phyloP scores from a whole-genome alignment of 2,797 vertebrate species.

The Darevskia mixta region DNA sequence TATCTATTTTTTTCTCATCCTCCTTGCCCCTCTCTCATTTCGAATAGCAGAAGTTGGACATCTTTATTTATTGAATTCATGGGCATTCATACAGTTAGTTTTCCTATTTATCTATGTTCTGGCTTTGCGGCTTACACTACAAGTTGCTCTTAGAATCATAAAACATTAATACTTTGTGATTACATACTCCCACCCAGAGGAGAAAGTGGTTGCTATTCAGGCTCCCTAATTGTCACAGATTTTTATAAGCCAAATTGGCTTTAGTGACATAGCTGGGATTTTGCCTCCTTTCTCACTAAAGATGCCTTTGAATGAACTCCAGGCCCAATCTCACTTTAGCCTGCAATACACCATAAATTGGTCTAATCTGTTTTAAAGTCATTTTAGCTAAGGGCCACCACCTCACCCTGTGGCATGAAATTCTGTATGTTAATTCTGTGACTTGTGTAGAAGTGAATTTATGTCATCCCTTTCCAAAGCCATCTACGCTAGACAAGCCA shows the following conservation, averaged over 20 bases:
- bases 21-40: not conserved
- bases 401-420: not conserved
- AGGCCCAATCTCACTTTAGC: not conserved
- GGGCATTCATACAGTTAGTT: not conserved
- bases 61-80: slow-evolving; percentile 1
- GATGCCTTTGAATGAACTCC: too few species aligned
- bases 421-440: not conserved
- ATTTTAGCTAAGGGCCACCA: not conserved
- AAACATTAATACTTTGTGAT: not conserved
- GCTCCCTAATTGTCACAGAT: too few species aligned
- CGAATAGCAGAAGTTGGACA: not conserved
- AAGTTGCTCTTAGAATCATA: not conserved
- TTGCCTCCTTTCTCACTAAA: too few species aligned
- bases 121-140: not conserved
- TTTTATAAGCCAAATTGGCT: too few species aligned
- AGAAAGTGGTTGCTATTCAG: too few species aligned
- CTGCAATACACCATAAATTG: not conserved
- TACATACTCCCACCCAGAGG: not conserved
- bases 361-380: not conserved
- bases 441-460: not conserved
- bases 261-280: too few species aligned
- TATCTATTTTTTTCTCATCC: not conserved
- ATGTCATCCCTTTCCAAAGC: not conserved
- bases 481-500: not conserved
- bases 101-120: not conserved